These are phyloP conservation scores for Magallana ariakensis DNA, from an alignment of 1,140 invertebrate species.

Conservation along the genomic window DNA sequence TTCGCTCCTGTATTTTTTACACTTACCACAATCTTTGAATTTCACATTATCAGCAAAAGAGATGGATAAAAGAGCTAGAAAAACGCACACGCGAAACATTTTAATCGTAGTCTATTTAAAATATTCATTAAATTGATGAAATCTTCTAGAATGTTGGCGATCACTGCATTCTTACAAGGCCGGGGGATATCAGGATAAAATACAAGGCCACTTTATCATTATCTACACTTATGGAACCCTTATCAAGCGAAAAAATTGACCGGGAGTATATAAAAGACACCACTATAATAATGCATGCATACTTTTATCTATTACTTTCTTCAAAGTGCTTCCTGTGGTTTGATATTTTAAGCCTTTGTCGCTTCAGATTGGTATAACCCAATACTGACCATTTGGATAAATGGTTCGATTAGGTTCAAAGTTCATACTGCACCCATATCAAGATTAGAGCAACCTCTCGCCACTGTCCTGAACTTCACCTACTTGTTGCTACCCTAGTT, in stretches of 20 bases:
- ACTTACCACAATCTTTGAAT: constrained; percentile 46
- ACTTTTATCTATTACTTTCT: no score
- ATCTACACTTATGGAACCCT: no score
- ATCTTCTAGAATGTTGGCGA: background rate
- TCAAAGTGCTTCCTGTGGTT: no score
- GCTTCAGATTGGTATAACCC: background rate
- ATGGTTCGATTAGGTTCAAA: constrained; percentile 9
- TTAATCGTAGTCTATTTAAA: background rate
- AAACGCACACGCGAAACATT: background rate
- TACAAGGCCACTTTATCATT: background rate
- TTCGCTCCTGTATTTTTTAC: no score
- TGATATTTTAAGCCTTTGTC: background rate
- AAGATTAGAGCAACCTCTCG: no score
- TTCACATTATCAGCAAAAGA: constrained; percentile 26
- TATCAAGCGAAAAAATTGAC: no score
- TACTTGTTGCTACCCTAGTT: no score
- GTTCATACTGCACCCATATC: background rate
- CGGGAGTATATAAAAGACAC: no score
- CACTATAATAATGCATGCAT: no score
- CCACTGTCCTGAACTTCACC: no score
- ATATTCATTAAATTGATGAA: background rate
- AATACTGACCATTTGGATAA: background rate
- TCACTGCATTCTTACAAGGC: background rate
- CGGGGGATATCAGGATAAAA: background rate
- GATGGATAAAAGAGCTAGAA: background rate